These are phyloP conservation scores for Hedychridium roseum DNA, from an alignment of 2,888 invertebrate genomes.

Conservation along the genomic window DNA sequence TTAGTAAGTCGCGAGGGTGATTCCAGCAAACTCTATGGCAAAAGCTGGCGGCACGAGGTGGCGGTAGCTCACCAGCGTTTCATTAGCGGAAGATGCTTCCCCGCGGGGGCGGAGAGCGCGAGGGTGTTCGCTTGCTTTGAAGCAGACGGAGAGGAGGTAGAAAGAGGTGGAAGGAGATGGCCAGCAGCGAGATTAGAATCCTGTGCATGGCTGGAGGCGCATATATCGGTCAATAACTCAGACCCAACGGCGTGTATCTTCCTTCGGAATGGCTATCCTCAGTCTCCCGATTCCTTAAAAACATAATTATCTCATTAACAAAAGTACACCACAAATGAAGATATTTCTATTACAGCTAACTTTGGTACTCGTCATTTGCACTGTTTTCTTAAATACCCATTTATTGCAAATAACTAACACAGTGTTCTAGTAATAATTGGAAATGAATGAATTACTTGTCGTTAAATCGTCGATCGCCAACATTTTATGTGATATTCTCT, in stretches of 20 bases:
- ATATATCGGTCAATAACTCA: slow-evolving; percentile 49
- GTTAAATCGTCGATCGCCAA: no score
- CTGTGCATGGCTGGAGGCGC: slow-evolving; percentile 48
- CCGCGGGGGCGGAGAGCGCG: slow-evolving; percentile 44
- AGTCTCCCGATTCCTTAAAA: slow-evolving; percentile 8
- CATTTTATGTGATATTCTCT: no score
- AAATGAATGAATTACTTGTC: no score
- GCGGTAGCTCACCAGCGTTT: slow-evolving; percentile 62
- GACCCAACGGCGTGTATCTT: slow-evolving; percentile 36
- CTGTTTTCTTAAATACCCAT: no score
- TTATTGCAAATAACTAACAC: no score
- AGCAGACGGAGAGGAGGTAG: slow-evolving; percentile 39
- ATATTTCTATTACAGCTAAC: no score
- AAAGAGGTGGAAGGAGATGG: slow-evolving; percentile 36
- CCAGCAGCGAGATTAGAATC: slow-evolving; percentile 59
- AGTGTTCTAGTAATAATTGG: no score
- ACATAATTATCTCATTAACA: not conserved
- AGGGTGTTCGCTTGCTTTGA: slow-evolving; percentile 16
- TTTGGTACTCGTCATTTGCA: no score
- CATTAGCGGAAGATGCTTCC: slow-evolving; percentile 63
- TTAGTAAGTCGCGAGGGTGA: slow-evolving; percentile 45
- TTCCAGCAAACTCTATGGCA: slow-evolving; percentile 40
- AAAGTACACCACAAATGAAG: not conserved
- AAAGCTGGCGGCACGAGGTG: slow-evolving; percentile 58
- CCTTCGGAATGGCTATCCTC: slow-evolving; percentile 24